A percentile compares a stretch with the other conserved stretches of the same genome.
Conservation (phyloP, 2,797 vertebrate species). For the Acrossocheilus fasciatus region DNA sequence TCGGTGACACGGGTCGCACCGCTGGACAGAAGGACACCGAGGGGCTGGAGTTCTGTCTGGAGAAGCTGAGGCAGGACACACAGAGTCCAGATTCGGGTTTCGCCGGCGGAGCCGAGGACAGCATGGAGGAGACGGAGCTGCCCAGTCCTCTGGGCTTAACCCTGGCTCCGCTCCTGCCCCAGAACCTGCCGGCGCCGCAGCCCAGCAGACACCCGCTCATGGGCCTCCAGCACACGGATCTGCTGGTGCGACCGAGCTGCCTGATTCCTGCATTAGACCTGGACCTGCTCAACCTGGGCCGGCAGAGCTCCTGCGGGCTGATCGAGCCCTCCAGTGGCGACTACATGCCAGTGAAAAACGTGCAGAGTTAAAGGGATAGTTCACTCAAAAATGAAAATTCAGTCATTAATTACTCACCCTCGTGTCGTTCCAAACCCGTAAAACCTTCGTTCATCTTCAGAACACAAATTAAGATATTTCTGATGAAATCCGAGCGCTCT, state of each 20-base stretch:
- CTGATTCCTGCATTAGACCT: neutral
- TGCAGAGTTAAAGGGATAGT: constrained; percentile 28
- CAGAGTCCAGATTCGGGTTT: constrained; percentile 67
- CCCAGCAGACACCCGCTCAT: neutral
- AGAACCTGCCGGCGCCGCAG: neutral
- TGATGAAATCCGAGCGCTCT: too few species aligned
- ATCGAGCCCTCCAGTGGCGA: constrained; percentile 68
- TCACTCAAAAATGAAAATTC: too few species aligned
- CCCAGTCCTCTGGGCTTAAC: constrained; percentile 51
- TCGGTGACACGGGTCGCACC: neutral
- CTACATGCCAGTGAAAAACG: constrained; percentile 68
- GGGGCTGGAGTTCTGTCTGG: constrained; percentile 42
- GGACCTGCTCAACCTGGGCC: constrained; percentile 1
- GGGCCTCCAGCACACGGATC: neutral
- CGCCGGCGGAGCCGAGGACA: constrained; percentile 54
- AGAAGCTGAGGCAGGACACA: constrained; percentile 41
- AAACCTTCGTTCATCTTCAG: too few species aligned
- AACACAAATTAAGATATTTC: too few species aligned
- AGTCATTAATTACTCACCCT: too few species aligned
- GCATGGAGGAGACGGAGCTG: constrained; percentile 62
- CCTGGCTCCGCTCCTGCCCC: constrained; percentile 16
- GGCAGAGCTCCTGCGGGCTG: constrained; percentile 5
- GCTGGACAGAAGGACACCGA: neutral
- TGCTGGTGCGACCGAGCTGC: neutral
- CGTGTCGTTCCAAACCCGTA: too few species aligned